Conservation (phyloP, 2,888 invertebrate genomes). For the Nemotelus pantherinus region DNA sequence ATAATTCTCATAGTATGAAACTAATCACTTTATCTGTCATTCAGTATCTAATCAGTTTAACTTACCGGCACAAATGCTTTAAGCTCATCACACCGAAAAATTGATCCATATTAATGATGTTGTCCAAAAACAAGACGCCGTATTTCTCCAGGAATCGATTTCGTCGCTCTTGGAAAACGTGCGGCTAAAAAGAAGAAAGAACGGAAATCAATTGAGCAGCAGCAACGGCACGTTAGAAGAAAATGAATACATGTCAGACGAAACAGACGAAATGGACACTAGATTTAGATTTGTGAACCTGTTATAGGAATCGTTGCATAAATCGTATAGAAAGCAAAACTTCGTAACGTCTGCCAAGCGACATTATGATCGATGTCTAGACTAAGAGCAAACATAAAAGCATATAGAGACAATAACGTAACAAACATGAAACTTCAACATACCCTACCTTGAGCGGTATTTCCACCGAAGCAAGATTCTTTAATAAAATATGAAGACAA, state of each 20-base stretch:
- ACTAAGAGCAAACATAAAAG: not conserved
- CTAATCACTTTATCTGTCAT: not conserved
- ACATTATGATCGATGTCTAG: slow-evolving; percentile 10
- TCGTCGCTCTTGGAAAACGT: slow-evolving; percentile 57
- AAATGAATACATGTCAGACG: slow-evolving; percentile 68
- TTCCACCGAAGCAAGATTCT: slow-evolving; percentile 71
- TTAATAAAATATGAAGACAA: slow-evolving; percentile 74
- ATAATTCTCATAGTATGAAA: no score
- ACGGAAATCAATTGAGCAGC: slow-evolving; percentile 53
- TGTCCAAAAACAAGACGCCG: slow-evolving; percentile 60
- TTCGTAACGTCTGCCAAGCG: no score
- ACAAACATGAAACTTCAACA: no score
- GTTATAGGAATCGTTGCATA: no score
- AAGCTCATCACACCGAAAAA: slow-evolving; percentile 69
- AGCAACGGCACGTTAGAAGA: slow-evolving; percentile 52
- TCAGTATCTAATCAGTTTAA: slow-evolving; percentile 47
- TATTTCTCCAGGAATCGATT: slow-evolving; percentile 62
- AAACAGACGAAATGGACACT: no score
- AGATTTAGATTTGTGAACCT: no score
- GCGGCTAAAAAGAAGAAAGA: slow-evolving; percentile 67
- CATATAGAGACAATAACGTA: no score
- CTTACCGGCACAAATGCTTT: slow-evolving; percentile 74
- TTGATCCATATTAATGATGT: slow-evolving; percentile 61
- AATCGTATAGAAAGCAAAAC: no score
- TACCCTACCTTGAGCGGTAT: slow-evolving; percentile 64